Evolutionary conservation across 2,888 invertebrate species (phyloP).

Genomic region (Lobophora halterata): DNA sequence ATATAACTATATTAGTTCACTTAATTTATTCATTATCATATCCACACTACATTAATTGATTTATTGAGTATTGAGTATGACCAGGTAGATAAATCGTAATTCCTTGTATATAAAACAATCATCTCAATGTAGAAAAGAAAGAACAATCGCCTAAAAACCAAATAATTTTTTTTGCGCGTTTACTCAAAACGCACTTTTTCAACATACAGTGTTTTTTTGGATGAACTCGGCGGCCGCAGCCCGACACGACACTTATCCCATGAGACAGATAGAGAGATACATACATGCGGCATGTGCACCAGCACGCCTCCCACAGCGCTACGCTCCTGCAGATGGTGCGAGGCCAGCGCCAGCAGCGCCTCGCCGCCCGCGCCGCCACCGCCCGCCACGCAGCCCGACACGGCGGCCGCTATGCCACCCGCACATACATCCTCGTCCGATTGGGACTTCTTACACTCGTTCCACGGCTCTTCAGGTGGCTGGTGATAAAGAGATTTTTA

Average conservation of each 20-base stretch:
- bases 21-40: no score
- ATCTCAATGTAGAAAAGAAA: no score
- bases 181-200: no score
- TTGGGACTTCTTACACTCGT: constrained; percentile 84
- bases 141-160: no score
- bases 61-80: no score
- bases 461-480: constrained; percentile 82
- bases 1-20: not conserved
- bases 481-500: constrained; percentile 6
- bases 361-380: constrained; percentile 48
- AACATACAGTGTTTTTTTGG: no score
- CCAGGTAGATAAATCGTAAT: no score
- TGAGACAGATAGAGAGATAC: constrained; percentile 59
- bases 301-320: constrained; percentile 92
- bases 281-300: constrained; percentile 95
- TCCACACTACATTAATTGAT: no score
- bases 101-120: no score
- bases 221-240: no score
- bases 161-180: no score
- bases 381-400: constrained; percentile 45
- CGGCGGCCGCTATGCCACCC: constrained; percentile 15
- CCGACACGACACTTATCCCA: no score
- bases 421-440: constrained; percentile 81
- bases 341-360: constrained; percentile 49
- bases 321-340: constrained; percentile 74